A percentile compares a stretch with the other conserved stretches of the same genome.
These are phyloP conservation scores for Lasioglossum calceatum DNA, from an alignment of 2,888 invertebrate species.

Conservation along the genomic window DNA sequence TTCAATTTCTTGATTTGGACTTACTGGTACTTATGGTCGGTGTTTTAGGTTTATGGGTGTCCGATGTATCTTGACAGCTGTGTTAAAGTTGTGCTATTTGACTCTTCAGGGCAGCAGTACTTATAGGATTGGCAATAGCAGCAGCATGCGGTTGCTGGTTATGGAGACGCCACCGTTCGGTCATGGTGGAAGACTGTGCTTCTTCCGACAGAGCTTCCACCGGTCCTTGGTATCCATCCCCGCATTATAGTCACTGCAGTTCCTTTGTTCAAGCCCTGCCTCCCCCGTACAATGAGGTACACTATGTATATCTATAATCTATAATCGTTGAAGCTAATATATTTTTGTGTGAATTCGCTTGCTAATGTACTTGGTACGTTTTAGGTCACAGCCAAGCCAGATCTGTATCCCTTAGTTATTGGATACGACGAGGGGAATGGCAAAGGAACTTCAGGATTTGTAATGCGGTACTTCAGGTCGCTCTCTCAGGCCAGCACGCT, in stretches of 20 bases:
- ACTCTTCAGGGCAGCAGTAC: slow-evolving; percentile 81
- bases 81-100: not conserved
- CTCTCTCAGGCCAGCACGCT: slow-evolving; percentile 94
- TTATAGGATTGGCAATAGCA: slow-evolving; percentile 89
- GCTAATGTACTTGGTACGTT: not conserved
- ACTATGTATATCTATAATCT: not conserved
- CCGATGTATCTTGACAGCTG: not conserved
- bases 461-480: slow-evolving; percentile 94
- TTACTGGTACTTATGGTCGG: slow-evolving; percentile 89
- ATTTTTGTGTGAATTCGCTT: not conserved
- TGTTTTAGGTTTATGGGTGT: not conserved
- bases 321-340: not conserved
- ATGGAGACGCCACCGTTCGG: slow-evolving; percentile 86
- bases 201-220: slow-evolving; percentile 92
- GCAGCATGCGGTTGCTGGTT: slow-evolving; percentile 89
- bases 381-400: slow-evolving; percentile 94
- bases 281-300: slow-evolving; percentile 93
- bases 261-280: slow-evolving; percentile 91
- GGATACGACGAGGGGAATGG: slow-evolving; percentile 89
- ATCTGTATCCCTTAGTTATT: slow-evolving; percentile 93
- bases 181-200: slow-evolving; percentile 85
- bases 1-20: slow-evolving; percentile 89
- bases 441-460: slow-evolving; percentile 91
- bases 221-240: slow-evolving; percentile 93
- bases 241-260: slow-evolving; percentile 93